phyloP scores from a whole-genome alignment of 2,888 invertebrate species.

The Cephus rjabovi region DNA sequence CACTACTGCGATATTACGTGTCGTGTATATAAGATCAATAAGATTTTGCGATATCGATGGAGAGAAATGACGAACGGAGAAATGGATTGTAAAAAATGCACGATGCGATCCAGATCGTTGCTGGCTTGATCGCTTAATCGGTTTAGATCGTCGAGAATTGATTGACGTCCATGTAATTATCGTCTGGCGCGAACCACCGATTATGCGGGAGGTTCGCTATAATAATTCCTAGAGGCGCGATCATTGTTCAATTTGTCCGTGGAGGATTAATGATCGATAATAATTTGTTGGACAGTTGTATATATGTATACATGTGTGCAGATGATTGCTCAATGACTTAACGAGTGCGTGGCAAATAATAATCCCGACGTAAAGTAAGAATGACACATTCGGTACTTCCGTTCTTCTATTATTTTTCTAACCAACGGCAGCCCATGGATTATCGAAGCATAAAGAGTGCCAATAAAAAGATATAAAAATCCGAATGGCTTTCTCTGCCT shows the following conservation, averaged over 20 bases:
- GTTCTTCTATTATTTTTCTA: background rate
- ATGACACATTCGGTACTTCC: background rate
- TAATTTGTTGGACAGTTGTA: background rate
- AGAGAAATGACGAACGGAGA: background rate
- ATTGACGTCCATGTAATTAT: background rate
- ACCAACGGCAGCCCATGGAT: background rate
- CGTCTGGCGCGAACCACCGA: conserved; percentile 1
- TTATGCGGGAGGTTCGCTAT: background rate
- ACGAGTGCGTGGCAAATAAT: background rate
- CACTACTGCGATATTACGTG: background rate
- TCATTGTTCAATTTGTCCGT: conserved; percentile 3
- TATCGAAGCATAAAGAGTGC: background rate
- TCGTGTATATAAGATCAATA: background rate
- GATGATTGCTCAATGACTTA: background rate
- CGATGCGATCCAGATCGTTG: background rate
- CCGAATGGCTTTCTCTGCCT: background rate
- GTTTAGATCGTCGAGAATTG: background rate
- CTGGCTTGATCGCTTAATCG: background rate
- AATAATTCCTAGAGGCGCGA: background rate
- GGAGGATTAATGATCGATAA: background rate
- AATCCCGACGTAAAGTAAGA: background rate
- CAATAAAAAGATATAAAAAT: background rate
- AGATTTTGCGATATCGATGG: background rate
- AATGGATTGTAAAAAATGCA: background rate
- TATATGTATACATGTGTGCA: background rate